phyloP scores from a whole-genome alignment of 1,140 invertebrate genomes.

The Portunus trituberculatus region DNA sequence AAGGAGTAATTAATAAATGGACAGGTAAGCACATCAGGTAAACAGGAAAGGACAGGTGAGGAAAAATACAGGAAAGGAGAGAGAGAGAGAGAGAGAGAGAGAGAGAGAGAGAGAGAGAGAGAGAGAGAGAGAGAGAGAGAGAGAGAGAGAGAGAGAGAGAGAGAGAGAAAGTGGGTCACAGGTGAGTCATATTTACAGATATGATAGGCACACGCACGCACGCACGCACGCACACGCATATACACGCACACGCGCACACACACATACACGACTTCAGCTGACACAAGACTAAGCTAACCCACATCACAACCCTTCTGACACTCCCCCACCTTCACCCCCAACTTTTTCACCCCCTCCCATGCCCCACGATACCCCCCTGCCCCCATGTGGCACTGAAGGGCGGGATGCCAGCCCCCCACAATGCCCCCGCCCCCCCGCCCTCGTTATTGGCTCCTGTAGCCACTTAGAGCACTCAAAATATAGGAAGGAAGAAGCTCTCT shows the following conservation, averaged over 20 bases:
- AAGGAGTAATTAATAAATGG: background rate
- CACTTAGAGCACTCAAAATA: background rate
- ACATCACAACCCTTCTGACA: background rate
- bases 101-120: background rate
- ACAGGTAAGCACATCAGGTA: background rate
- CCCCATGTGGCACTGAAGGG: background rate
- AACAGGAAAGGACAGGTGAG: background rate
- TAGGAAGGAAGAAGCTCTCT: background rate
- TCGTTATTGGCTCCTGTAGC: background rate
- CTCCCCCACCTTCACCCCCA: background rate
- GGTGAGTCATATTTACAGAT: background rate
- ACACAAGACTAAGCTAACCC: background rate
- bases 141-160: too few relatives aligned
- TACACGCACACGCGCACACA: conserved; percentile 31
- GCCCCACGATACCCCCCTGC: background rate
- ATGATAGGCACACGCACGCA: conserved; percentile 3
- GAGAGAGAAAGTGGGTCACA: background rate
- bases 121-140: background rate
- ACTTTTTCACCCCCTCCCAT: background rate
- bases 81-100: background rate
- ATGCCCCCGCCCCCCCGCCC: background rate
- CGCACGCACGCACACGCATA: conserved; percentile 30
- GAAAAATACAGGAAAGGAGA: background rate
- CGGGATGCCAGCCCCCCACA: background rate
- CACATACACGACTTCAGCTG: background rate